Conservation (phyloP, 2,797 vertebrate genomes). For the Danio albolineatus region DNA sequence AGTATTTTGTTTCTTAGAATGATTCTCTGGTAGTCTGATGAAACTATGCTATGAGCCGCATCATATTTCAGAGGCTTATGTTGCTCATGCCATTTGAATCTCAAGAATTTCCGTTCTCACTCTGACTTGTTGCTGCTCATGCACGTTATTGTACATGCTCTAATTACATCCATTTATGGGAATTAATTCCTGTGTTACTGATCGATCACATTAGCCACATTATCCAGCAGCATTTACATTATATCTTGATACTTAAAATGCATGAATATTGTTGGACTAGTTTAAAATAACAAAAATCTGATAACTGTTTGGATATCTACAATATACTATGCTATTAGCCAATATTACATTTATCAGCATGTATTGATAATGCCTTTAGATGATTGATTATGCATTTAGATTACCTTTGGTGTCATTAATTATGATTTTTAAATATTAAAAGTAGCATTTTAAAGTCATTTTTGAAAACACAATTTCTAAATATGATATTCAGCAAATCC, state of each 20-base stretch:
- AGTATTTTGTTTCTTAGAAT: not conserved
- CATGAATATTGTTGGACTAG: no score
- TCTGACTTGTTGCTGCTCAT: not conserved
- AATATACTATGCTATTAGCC: not conserved
- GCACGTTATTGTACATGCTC: not conserved
- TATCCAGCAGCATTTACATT: not conserved
- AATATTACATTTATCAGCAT: not conserved
- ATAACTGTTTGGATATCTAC: not conserved
- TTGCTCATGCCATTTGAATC: conserved; percentile 11
- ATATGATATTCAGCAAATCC: not conserved
- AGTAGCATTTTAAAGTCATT: not conserved
- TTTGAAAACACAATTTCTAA: no score
- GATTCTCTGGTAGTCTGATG: not conserved
- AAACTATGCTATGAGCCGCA: conserved; percentile 19
- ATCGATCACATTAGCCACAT: not conserved
- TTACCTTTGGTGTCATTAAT: not conserved
- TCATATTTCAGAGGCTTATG: conserved; percentile 27
- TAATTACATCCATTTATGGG: not conserved
- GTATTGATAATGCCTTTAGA: no score
- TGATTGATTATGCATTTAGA: not conserved
- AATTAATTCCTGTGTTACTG: not conserved
- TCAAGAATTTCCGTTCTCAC: conserved; percentile 37
- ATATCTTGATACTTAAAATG: not conserved
- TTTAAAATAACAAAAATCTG: not conserved
- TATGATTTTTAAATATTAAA: not conserved